A percentile compares a stretch with the other conserved stretches of the same genome.
These are phyloP conservation scores for Malurus melanocephalus DNA, from an alignment of 2,113 vertebrate genomes.

Conservation along the genomic window DNA sequence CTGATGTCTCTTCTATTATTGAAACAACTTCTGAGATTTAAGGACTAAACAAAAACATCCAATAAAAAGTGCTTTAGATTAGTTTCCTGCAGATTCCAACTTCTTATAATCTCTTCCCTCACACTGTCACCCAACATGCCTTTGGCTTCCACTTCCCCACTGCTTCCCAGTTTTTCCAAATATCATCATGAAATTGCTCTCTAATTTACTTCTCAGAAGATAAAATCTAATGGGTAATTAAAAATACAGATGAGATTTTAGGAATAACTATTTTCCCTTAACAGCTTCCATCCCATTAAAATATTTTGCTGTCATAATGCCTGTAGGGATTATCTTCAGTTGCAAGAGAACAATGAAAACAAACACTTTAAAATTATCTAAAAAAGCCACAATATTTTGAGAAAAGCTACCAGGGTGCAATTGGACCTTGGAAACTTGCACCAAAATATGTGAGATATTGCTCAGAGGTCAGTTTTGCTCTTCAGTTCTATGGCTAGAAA, in stretches of 20 bases:
- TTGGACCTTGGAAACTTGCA: slow-evolving; percentile 15
- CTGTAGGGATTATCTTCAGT: not conserved
- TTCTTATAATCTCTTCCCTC: not conserved
- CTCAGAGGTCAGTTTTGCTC: not conserved
- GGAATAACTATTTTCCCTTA: not conserved
- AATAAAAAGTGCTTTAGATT: not conserved
- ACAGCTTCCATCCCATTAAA: slow-evolving; percentile 6
- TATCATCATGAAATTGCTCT: not conserved
- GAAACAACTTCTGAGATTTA: not conserved
- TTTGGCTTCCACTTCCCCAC: not conserved
- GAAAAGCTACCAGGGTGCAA: not conserved
- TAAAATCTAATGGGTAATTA: slow-evolving; percentile 30
- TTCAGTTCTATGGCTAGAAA: not conserved
- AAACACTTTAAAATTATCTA: slow-evolving; percentile 24
- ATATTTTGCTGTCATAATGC: slow-evolving; percentile 23
- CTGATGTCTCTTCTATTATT: not conserved
- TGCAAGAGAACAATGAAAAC: slow-evolving; percentile 45
- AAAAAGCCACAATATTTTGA: slow-evolving; percentile 34
- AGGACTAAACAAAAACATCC: not conserved
- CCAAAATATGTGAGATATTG: not conserved
- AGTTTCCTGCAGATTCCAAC: not conserved
- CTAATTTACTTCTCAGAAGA: slow-evolving; percentile 7
- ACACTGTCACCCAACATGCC: not conserved
- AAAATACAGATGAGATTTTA: slow-evolving; percentile 9
- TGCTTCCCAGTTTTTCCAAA: not conserved